Evolutionary conservation across 2,888 invertebrate species (phyloP), one percentile per base, ranked within the genome.

Genomic region (Dasypogon diadema): DNA sequence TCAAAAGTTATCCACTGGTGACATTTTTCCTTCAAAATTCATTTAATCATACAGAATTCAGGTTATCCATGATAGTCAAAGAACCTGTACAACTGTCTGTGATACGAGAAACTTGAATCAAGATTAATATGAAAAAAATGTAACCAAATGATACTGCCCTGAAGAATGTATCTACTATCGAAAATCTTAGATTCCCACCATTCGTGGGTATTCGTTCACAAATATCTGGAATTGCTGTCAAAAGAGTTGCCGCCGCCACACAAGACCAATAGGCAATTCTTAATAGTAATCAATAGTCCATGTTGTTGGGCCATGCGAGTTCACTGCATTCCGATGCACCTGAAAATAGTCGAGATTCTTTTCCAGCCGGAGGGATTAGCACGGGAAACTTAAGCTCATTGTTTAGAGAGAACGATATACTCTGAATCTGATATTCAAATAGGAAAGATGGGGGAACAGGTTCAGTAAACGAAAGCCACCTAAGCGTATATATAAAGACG

Each of bases 271-370:
- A 21, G 34, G 1, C 37, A 6, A 18, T 12, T 60, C 37, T 37
- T 34, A 37, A 14, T 8, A 12, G 37, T n/a, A 8, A 60, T 60
- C 37, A 37, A 60, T 60, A 34, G 21, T 5, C 8, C n/a, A n/a
- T n/a, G n/a, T n/a, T 10, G 42, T 12, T 34, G 37, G 60, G 60
- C 16, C 60, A 60, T 34, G n/a, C n/a, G 37, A n/a, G 18, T 18
- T 26, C 30, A 24, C 54, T 22, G 16, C 34, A 37, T 60, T 37
- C 60, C 60, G n/a, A 12, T 60, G 34, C 60, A 60, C 21, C 21
- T 21, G 2, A 37, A n/a, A 37, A 60, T 60, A 60, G 60, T 60
- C 60, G 16, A 60, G 37, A 60, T 60, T 60, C 37, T 60, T 18
- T 30, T 14, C 4, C n/a, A 42, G 42, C 42, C 12, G 8, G n/a